Conservation (phyloP, 2,797 vertebrate genomes). For the Cossypha niveicapilla region DNA sequence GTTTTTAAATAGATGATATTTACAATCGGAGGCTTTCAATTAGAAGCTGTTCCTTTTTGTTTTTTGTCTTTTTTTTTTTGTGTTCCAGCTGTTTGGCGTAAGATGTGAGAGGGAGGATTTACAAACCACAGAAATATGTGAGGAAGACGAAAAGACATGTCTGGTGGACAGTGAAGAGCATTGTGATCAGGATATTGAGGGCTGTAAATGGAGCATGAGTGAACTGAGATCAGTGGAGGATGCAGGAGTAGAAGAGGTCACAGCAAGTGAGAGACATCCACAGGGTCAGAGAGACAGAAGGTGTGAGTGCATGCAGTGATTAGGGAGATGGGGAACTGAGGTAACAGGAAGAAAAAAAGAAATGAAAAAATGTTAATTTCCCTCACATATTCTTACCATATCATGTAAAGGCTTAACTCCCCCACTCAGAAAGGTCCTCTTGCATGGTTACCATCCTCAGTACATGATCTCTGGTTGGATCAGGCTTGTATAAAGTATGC, state of each 20-base stretch:
- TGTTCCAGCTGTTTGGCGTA: neutral
- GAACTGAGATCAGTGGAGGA: neutral
- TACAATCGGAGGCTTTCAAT: neutral
- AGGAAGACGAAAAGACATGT: neutral
- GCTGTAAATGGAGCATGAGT: neutral
- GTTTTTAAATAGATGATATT: neutral
- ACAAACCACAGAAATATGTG: neutral
- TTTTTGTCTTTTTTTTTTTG: neutral
- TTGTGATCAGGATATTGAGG: neutral
- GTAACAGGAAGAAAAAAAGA: neutral
- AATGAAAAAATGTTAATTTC: slow-evolving; percentile 4
- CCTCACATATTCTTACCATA: neutral
- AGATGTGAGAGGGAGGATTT: neutral
- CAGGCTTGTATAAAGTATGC: neutral
- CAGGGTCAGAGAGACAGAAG: neutral
- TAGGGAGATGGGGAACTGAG: neutral
- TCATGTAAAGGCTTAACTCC: neutral
- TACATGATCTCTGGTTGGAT: neutral
- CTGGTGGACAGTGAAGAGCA: neutral
- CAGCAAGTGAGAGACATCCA: neutral
- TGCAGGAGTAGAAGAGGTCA: neutral
- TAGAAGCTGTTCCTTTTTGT: neutral
- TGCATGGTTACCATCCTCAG: neutral
- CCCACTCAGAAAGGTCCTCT: neutral
- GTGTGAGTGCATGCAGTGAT: neutral